Base-by-base conservation (phyloP, 2,888 invertebrate species). In the Dromius quadrimaculatus region DNA sequence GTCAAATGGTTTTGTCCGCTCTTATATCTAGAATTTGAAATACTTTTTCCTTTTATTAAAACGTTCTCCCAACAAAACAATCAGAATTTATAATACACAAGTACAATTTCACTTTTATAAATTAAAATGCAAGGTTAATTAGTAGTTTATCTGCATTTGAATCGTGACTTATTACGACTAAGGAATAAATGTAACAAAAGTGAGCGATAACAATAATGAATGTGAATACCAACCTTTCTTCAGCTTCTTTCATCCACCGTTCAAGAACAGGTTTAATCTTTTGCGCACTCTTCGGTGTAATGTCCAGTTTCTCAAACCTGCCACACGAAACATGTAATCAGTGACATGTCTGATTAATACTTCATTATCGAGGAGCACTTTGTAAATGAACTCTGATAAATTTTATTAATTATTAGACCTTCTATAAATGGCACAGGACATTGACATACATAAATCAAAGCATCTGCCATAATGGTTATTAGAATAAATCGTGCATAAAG, bases 281-380 rank as follows among this genome's bases (percentile, higher is more conserved):
- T 88, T 97, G 96, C 80, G 98, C 98, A 88, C 97, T 97, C 88
- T 98, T 97, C 82, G 98, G 98, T 81, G 98, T 98, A 81, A 98
- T 98, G 87, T 98, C 98, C 86, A 98, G 88, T 87, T 98, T 98
- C 87, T 98, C 98, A 89, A 98, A 98, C 92, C 96, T 96, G 70
- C 36, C 47, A 70, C 61, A 70, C 23, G 36, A 43, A 41, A 59
- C 19, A 59, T 34, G 28, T 59, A 66, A 59, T 69, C 59, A 69
- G 69, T 69, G 45, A 66, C 38, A 66, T 19, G 11, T 22, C 36
- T 47, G 36, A 64, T 63, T 41, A 63, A 45, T 63, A 63, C 28
- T 63, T 43, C 22, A 63, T 45, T 45, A 64, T 36, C 61, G 32
- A 34, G 61, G 70, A 70, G 70, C 70, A 70, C 70, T 70, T 70